Base-by-base conservation (phyloP, 2,888 invertebrate genomes). In the Heterodera filipjevi region DNA sequence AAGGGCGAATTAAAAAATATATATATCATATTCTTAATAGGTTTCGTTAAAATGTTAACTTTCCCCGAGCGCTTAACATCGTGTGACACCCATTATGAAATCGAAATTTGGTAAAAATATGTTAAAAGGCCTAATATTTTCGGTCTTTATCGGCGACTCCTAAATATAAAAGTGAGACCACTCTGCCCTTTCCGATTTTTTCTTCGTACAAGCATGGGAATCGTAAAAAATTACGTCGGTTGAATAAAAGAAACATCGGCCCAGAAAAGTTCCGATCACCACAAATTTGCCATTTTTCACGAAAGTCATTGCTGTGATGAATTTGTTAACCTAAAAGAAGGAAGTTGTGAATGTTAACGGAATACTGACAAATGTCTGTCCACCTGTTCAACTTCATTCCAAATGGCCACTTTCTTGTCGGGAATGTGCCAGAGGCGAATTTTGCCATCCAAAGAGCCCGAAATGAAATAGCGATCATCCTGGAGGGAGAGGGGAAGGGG, bases 341-440 rank as follows among this genome's bases (percentile, higher is more conserved):
- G 33, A 73, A 72, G 22, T 6, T 39, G n/a, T 30, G 16, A 46
- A 22, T 72, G n/a, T n/a, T 27, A n/a, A 10, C 12, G n/a, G n/a
- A n/a, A n/a, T n/a, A n/a, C n/a, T 32, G 16, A 32, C 1, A 73
- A 46, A 73, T n/a, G 3, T 16, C 85, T n/a, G n/a, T 59, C 27
- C 59, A 59, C 89, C 85, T 68, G 86, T 70, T 96, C 93, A n/a
- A 89, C 84, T 91, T 97, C 97, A 90, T 95, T 97, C 96, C 97
- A 98, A 12, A 96, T 93, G 0, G 96, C 95, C 12, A 98, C 97
- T 91, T 96, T 96, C 90, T 99, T 99, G 90, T 99, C 98, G 0
- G 98, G 97, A 89, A 99, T 99, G 90, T 98, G 96, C 99, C 99
- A 99, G 12, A 99, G 91, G n/a, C 99, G 92, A 74, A 99, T 91